phyloP scores from a whole-genome alignment of 2,888 invertebrate species.

The Xanthia togata region DNA sequence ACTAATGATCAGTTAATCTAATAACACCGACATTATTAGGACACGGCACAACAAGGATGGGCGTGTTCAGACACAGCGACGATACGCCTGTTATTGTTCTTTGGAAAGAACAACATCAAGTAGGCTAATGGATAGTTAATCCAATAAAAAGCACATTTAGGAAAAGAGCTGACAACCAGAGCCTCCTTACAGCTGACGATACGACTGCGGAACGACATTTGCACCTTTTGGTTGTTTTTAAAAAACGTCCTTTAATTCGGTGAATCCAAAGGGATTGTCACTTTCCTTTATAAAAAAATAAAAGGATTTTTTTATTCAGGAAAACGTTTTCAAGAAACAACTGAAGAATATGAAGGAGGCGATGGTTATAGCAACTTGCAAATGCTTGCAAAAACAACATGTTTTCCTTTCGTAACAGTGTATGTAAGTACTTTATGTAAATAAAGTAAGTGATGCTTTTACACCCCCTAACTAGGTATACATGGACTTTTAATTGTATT shows the following conservation, averaged over 20 bases:
- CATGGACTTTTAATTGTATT: no score
- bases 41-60: conserved; percentile 45
- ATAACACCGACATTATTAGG: conserved; percentile 61
- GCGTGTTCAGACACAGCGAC: conserved; percentile 29
- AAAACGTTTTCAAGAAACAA: not conserved
- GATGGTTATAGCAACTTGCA: no score
- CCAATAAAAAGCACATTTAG: conserved; percentile 70
- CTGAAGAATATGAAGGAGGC: not conserved
- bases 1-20: conserved; percentile 73
- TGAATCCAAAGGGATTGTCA: no score
- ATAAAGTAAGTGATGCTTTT: not conserved
- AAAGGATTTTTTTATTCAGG: not conserved
- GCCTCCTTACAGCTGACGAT: conserved; percentile 21
- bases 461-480: not conserved
- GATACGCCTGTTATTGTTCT: conserved; percentile 54
- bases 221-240: not conserved
- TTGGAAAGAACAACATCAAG: conserved; percentile 63
- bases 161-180: conserved; percentile 42
- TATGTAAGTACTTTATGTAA: not conserved
- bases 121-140: conserved; percentile 74
- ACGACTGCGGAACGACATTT: conserved; percentile 45
- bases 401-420: not conserved
- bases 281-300: no score
- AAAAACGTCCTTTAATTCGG: not conserved
- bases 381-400: not conserved